Evolutionary conservation across 2,888 invertebrate genomes (phyloP).

Genomic region (Coelogynopora nodosa): DNA sequence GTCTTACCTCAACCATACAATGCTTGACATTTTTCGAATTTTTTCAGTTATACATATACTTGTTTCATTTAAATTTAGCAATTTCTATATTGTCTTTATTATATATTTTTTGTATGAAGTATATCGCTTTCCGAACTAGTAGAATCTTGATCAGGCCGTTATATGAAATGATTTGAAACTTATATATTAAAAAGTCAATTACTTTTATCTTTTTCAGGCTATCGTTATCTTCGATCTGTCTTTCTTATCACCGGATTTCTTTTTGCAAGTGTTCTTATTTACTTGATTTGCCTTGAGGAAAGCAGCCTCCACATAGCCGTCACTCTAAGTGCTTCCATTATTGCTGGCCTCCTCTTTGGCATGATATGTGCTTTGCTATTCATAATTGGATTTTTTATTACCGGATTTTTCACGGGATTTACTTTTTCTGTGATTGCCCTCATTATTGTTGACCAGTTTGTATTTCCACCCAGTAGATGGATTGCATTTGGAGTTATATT

Average conservation of each 20-base stretch:
- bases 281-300: constrained; percentile 18
- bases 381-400: constrained; percentile 12
- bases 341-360: background rate
- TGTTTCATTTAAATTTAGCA: no score
- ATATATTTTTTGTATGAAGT: no score
- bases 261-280: constrained; percentile 20
- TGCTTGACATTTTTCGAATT: no score
- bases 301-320: background rate
- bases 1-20: no score
- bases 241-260: constrained; percentile 26
- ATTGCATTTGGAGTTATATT: background rate
- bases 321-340: background rate
- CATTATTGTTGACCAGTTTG: background rate
- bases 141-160: no score
- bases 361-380: background rate
- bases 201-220: constrained; percentile 29
- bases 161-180: no score
- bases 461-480: background rate
- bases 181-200: no score
- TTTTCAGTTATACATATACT: no score
- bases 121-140: no score
- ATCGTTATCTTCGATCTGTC: background rate
- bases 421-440: background rate
- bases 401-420: constrained; percentile 26
- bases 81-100: no score